Percentiles rank a stretch among this genome's conserved stretches.
These are phyloP conservation scores for Onychostoma macrolepis DNA, from an alignment of 2,113 vertebrate genomes.

Conservation along the genomic window DNA sequence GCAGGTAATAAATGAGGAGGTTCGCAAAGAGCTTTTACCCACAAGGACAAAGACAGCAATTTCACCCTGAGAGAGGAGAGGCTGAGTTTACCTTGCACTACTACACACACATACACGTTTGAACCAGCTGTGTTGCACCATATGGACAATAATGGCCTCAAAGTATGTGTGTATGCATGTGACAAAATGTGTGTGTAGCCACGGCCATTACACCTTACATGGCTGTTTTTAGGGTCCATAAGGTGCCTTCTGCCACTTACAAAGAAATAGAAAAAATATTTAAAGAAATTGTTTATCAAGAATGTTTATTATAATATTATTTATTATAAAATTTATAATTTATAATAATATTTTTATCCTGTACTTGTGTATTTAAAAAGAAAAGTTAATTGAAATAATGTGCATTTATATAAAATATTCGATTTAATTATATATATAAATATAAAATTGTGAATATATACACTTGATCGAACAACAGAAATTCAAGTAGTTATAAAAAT, in stretches of 20 bases:
- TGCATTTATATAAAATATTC: not conserved
- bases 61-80: conserved; percentile 39
- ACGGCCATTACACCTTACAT: not conserved
- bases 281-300: not conserved
- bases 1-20: conserved; percentile 52
- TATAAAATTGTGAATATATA: not conserved
- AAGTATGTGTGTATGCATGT: not conserved
- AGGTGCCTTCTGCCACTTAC: not conserved
- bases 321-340: too few relatives aligned
- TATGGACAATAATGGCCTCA: conserved; percentile 34
- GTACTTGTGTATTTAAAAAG: not conserved
- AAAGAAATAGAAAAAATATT: not conserved
- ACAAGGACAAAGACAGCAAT: conserved; percentile 51
- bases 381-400: not conserved
- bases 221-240: not conserved
- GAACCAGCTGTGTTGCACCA: conserved; percentile 21
- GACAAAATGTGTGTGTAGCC: not conserved
- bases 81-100: conserved; percentile 23
- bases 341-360: too few relatives aligned
- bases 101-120: conserved; percentile 10
- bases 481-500: not conserved
- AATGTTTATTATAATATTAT: not conserved
- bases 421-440: not conserved
- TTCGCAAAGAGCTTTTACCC: conserved; percentile 42
- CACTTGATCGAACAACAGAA: not conserved